Conservation (phyloP, 2,888 invertebrate genomes). For the Scaptomyza flava region DNA sequence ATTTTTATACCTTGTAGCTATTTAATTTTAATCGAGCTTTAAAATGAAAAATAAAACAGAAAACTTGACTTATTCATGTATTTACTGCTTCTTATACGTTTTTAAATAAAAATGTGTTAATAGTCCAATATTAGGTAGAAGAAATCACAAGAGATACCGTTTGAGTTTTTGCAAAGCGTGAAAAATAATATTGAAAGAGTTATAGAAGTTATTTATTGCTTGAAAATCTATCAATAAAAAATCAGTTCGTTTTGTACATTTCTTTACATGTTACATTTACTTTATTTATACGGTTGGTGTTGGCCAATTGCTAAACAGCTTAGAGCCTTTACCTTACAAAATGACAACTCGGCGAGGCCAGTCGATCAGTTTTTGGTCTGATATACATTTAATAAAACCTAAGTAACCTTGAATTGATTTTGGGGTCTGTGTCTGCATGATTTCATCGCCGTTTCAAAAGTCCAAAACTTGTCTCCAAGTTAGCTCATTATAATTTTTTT, state of each 20-base stretch:
- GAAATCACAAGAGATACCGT: no score
- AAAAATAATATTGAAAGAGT: no score
- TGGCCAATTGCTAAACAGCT: slow-evolving; percentile 58
- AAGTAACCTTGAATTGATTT: slow-evolving; percentile 66
- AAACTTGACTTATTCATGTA: no score
- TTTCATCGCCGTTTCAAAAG: slow-evolving; percentile 65
- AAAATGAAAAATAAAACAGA: not conserved
- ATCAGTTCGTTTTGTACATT: no score
- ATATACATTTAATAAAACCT: slow-evolving; percentile 28
- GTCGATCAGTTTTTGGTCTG: slow-evolving; percentile 21
- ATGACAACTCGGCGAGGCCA: slow-evolving; percentile 38
- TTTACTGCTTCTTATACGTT: no score
- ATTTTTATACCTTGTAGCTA: slow-evolving; percentile 40
- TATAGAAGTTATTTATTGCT: no score
- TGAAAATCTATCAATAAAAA: no score
- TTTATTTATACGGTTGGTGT: slow-evolving; percentile 21
- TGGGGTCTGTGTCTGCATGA: slow-evolving; percentile 54
- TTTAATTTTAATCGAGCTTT: not conserved
- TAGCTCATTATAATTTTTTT: slow-evolving; percentile 71
- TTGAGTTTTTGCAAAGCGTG: no score
- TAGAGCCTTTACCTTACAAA: slow-evolving; percentile 35
- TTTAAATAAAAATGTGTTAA: no score
- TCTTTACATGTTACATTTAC: slow-evolving; percentile 6
- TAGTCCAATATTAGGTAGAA: no score
- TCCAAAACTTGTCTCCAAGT: slow-evolving; percentile 52